phyloP scores from a whole-genome alignment of 2,113 vertebrate species.

The Dasyurus viverrinus region DNA sequence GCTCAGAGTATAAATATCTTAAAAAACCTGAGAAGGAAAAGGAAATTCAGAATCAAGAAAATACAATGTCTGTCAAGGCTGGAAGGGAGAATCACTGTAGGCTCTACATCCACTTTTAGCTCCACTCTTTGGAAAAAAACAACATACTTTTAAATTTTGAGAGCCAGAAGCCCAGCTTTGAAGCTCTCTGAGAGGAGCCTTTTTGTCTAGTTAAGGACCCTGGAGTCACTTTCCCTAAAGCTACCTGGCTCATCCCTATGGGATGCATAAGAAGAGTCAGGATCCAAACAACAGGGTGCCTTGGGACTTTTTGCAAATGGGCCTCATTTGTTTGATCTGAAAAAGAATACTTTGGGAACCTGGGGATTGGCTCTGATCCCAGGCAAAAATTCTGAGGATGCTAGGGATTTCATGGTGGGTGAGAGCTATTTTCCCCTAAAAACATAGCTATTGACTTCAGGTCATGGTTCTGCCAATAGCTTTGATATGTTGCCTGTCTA shows the following conservation, averaged over 20 bases:
- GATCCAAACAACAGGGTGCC: not conserved
- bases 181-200: not conserved
- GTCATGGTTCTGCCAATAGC: not conserved
- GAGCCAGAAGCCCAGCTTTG: not conserved
- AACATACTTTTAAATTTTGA: not conserved
- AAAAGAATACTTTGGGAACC: not conserved
- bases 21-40: not conserved
- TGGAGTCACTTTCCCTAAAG: not conserved
- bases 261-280: not conserved
- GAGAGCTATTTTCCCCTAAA: not conserved
- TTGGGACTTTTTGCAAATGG: slow-evolving; percentile 11
- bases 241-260: not conserved
- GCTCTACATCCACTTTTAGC: not conserved
- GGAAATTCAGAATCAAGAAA: not conserved
- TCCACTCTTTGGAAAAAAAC: not conserved
- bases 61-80: not conserved
- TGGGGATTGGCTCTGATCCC: not conserved
- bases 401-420: not conserved
- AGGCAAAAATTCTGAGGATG: not conserved
- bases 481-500: not conserved
- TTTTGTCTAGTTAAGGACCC: not conserved
- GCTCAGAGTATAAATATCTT: not conserved
- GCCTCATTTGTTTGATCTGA: not conserved
- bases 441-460: not conserved
- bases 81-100: not conserved